These are phyloP conservation scores for Calosoma granatense DNA, from an alignment of 1,140 invertebrate species.

Conservation along the genomic window DNA sequence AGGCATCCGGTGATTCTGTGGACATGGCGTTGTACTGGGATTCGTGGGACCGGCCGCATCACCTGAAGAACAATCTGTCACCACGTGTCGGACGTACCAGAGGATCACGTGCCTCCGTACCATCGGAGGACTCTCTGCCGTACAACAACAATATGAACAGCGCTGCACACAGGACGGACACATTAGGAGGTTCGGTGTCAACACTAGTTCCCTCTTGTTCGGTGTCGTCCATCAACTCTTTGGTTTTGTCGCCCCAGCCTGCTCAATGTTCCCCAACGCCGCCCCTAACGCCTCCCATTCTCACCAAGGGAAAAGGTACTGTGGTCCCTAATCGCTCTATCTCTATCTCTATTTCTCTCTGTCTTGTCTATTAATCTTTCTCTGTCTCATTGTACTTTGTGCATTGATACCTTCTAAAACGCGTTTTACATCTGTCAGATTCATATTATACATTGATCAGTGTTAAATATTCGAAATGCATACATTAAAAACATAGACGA, in stretches of 20 bases:
- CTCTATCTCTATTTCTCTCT: too few species aligned
- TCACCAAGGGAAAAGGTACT: conserved; percentile 30
- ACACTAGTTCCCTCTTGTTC: conserved; percentile 30
- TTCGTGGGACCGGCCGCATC: conserved; percentile 67
- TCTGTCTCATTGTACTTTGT: too few species aligned
- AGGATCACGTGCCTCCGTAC: conserved; percentile 43
- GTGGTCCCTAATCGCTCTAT: too few species aligned
- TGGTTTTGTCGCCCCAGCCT: conserved; percentile 20
- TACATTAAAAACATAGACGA: too few species aligned
- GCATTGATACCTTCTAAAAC: too few species aligned
- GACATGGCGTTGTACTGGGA: conserved; percentile 80
- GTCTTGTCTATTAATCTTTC: too few species aligned
- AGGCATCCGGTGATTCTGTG: conserved; percentile 39
- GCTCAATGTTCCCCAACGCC: conserved; percentile 24
- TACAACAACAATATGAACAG: conserved; percentile 34
- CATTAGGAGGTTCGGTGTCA: background rate
- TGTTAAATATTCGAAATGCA: too few species aligned
- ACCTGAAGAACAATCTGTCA: conserved; percentile 40
- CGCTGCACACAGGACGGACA: conserved; percentile 20
- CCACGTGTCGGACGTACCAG: conserved; percentile 45
- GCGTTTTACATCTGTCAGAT: too few species aligned
- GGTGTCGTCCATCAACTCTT: conserved; percentile 33
- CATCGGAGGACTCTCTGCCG: conserved; percentile 47
- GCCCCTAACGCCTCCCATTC: conserved; percentile 29
- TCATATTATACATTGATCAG: too few species aligned